Evolutionary conservation across 2,888 invertebrate species (phyloP).

Genomic region (Cheilosia variabilis): DNA sequence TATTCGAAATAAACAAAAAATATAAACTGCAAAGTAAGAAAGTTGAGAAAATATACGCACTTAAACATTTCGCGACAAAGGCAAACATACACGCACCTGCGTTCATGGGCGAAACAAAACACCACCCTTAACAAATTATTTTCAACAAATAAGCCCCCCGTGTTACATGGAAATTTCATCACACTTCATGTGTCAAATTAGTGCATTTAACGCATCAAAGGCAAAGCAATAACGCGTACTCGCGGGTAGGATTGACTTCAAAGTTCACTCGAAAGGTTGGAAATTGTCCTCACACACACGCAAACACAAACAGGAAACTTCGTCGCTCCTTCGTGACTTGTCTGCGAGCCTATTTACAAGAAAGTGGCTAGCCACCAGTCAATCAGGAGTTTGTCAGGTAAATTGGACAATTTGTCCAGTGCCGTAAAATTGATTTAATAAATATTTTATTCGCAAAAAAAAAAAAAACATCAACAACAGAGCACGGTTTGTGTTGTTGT

Average conservation of each 20-base stretch:
- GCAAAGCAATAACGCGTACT: slow-evolving; percentile 20
- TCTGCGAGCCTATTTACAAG: slow-evolving; percentile 40
- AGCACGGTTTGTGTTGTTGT: slow-evolving; percentile 36
- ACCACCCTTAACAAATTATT: background rate
- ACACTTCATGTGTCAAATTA: slow-evolving; percentile 66
- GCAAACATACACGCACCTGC: background rate
- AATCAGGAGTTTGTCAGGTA: slow-evolving; percentile 72
- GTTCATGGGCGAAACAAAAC: background rate
- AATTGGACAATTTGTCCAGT: slow-evolving; percentile 75
- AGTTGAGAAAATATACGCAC: background rate
- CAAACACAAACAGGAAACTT: background rate
- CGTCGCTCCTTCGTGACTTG: slow-evolving; percentile 72
- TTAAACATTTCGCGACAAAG: background rate
- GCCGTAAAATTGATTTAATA: slow-evolving; percentile 66
- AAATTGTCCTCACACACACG: slow-evolving; percentile 49
- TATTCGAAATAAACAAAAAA: too few relatives aligned
- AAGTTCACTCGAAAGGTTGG: slow-evolving; percentile 72
- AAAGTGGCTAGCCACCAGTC: slow-evolving; percentile 44
- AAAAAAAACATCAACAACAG: slow-evolving; percentile 12
- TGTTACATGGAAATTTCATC: slow-evolving; percentile 54
- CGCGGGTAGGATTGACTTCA: slow-evolving; percentile 59
- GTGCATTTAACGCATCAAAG: slow-evolving; percentile 47
- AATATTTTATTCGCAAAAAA: slow-evolving; percentile 61
- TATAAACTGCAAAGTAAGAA: too few relatives aligned
- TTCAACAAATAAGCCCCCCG: slow-evolving; percentile 1